These are phyloP conservation scores for Ivindomyrus marchei DNA, from an alignment of 2,113 vertebrate genomes.

Conservation along the genomic window DNA sequence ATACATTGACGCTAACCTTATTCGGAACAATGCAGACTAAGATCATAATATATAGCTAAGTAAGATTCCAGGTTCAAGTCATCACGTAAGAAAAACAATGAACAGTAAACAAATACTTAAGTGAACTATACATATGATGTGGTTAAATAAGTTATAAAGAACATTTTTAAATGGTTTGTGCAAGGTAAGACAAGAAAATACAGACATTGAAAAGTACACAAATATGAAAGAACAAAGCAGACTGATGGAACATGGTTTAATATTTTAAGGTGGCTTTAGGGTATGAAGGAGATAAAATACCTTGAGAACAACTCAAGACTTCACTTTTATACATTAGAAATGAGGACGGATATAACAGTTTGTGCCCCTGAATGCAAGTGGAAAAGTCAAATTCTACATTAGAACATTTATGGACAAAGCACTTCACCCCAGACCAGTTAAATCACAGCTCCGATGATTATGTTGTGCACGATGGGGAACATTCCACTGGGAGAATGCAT, in stretches of 20 bases:
- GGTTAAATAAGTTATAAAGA: neutral
- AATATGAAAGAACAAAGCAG: neutral
- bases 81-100: neutral
- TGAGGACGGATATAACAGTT: neutral
- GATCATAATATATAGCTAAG: neutral
- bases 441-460: neutral
- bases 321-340: neutral
- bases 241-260: neutral
- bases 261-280: neutral
- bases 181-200: neutral
- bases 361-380: neutral
- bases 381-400: neutral
- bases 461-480: neutral
- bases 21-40: neutral
- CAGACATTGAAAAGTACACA: neutral
- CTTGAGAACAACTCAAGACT: neutral
- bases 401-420: neutral
- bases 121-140: neutral
- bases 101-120: neutral
- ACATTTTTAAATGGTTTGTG: neutral
- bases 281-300: neutral
- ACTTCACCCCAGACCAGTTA: neutral
- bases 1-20: neutral
- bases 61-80: neutral
- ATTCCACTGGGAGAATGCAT: neutral